Conservation (phyloP, 2,888 invertebrate genomes). For the Netelia melanura region DNA sequence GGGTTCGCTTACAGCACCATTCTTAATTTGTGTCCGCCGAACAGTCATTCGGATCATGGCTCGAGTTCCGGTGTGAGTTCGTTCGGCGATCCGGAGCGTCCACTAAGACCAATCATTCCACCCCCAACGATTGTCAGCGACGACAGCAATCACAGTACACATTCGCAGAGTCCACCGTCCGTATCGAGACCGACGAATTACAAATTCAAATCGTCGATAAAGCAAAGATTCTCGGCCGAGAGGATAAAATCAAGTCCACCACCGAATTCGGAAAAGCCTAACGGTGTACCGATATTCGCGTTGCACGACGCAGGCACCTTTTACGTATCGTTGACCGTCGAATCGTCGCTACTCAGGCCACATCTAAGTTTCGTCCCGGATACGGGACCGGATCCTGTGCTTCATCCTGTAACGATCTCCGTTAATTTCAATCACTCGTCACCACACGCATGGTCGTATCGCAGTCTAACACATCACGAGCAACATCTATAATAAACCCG, state of each 20-base stretch:
- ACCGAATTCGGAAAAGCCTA: constrained; percentile 76
- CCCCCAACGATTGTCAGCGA: constrained; percentile 84
- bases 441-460: constrained; percentile 79
- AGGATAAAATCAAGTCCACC: constrained; percentile 84
- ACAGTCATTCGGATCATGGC: constrained; percentile 80
- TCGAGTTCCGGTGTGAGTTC: constrained; percentile 83
- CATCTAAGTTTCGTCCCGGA: constrained; percentile 85
- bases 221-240: constrained; percentile 91
- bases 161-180: constrained; percentile 85
- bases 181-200: constrained; percentile 87
- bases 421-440: constrained; percentile 89
- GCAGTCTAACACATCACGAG: constrained; percentile 80
- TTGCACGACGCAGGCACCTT: constrained; percentile 95
- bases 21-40: constrained; percentile 79
- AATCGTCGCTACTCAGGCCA: constrained; percentile 90
- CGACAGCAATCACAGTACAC: constrained; percentile 83
- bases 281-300: constrained; percentile 94
- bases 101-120: constrained; percentile 77
- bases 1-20: constrained; percentile 76
- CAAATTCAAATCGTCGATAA: constrained; percentile 98
- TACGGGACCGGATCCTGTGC: constrained; percentile 87
- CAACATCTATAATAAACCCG: constrained; percentile 70
- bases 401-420: constrained; percentile 95
- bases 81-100: constrained; percentile 80
- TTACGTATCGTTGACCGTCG: constrained; percentile 94